Base-by-base conservation (phyloP, 2,888 invertebrate genomes). In the Cryptus viduatorius region DNA sequence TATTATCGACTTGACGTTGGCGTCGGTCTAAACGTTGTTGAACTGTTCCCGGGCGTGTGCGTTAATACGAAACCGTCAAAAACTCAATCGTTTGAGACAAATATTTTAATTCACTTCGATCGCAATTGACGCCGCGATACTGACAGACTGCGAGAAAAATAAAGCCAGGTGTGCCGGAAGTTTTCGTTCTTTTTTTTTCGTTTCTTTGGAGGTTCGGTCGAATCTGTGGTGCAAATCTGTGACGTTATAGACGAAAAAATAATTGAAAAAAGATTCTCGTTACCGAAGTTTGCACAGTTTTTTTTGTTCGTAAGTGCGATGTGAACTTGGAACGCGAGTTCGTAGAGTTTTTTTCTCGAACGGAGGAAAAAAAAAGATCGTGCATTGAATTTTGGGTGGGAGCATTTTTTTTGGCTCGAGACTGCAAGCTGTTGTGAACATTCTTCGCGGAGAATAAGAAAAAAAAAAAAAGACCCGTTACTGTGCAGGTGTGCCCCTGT, bases 291-390 rank as follows among this genome's bases (percentile, higher is more conserved):
- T 8, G 37, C 4, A 37, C 8, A 37, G 59, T 29, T 59, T 10
- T 29, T 14, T 29, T n/a, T 29, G 24, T 31, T 14, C 31, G 31
- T 14, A 31, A 59, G 59, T 59, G 59, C 24, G 31, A 59, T 59
- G 59, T 59, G 59, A 59, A 59, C 59, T 59, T 59, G 59, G 59
- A 4, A 59, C 59, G 59, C 4, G 59, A 4, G 5, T 59, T 59
- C 29, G n/a, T 29, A 3, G 29, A 29, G 29, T 59, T 24, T 56
- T 56, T 19, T 10, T 53, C 50, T 50, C 50, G 16, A 19, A 19
- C 24, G 19, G 24, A 56, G 56, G 10, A 4, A 0, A 4, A 59
- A 14, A 29, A 31, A 31, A 12, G 3, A 14, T 12, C 59, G 59
- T 31, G 29, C 31, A 29, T 14, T 14, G 31, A 5, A 29, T 14